Conservation (phyloP, 2,113 vertebrate genomes). For the Oncorhynchus keta region DNA sequence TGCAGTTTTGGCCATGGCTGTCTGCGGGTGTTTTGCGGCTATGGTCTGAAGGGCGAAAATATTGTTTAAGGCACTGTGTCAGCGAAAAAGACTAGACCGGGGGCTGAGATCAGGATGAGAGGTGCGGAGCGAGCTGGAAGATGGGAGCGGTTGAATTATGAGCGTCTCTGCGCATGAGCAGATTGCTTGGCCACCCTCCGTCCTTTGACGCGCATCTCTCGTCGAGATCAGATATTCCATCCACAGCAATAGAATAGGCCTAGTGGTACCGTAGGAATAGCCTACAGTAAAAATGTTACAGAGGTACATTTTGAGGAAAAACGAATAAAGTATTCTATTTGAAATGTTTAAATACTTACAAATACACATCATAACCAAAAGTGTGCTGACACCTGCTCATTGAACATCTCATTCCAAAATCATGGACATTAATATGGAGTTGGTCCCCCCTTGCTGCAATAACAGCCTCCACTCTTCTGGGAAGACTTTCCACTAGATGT, state of each 20-base stretch:
- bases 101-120: background rate
- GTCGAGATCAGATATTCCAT: background rate
- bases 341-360: background rate
- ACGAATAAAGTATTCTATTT: too few relatives aligned
- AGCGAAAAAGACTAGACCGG: conserved; percentile 60
- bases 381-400: too few relatives aligned
- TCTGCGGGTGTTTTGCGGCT: conserved; percentile 56
- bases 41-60: conserved; percentile 57
- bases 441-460: too few relatives aligned
- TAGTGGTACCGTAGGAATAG: too few relatives aligned
- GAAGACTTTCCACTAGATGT: too few relatives aligned
- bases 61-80: conserved; percentile 74
- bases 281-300: too few relatives aligned
- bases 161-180: conserved; percentile 12
- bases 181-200: background rate
- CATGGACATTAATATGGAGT: too few relatives aligned
- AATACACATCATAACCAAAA: background rate
- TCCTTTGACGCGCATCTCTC: background rate
- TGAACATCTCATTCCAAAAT: too few relatives aligned
- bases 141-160: conserved; percentile 3
- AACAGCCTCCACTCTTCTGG: too few relatives aligned
- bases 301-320: too few relatives aligned
- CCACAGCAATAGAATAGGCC: background rate
- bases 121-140: conserved; percentile 17
- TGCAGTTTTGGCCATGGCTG: conserved; percentile 76